Evolutionary conservation across 2,113 vertebrate genomes (phyloP).

Genomic region (Microtus pennsylvanicus): DNA sequence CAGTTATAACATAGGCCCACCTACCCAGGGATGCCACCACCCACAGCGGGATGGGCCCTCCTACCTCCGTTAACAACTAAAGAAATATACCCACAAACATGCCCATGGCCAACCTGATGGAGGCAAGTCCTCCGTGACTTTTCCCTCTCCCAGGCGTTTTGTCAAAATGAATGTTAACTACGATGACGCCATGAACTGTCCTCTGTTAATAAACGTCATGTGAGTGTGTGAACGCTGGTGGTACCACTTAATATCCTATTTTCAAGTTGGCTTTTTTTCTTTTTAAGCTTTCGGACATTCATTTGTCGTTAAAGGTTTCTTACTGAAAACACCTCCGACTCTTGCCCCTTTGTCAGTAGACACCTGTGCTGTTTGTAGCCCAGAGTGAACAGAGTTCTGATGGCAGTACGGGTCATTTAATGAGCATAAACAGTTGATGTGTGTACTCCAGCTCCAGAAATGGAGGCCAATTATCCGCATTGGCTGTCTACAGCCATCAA

Average conservation of each 20-base stretch:
- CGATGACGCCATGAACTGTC: not conserved
- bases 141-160: not conserved
- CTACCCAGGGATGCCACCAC: not conserved
- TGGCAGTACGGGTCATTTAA: slow-evolving; percentile 21
- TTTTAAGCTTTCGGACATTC: not conserved
- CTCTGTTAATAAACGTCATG: not conserved
- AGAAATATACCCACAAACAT: not conserved
- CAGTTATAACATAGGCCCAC: too few species aligned
- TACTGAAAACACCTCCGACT: slow-evolving; percentile 3
- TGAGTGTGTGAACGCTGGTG: not conserved
- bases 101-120: not conserved
- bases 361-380: slow-evolving; percentile 1
- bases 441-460: slow-evolving; percentile 48
- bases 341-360: not conserved
- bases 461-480: slow-evolving; percentile 51
- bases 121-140: not conserved
- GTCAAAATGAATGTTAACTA: not conserved
- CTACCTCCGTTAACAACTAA: not conserved
- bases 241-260: not conserved
- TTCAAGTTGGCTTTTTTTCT: not conserved
- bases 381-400: slow-evolving; percentile 13
- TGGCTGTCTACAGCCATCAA: slow-evolving; percentile 55
- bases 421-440: slow-evolving; percentile 52
- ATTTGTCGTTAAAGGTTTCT: not conserved
- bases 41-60: not conserved